Conservation (phyloP, 2,888 invertebrate genomes). For the Eupithecia tripunctaria region DNA sequence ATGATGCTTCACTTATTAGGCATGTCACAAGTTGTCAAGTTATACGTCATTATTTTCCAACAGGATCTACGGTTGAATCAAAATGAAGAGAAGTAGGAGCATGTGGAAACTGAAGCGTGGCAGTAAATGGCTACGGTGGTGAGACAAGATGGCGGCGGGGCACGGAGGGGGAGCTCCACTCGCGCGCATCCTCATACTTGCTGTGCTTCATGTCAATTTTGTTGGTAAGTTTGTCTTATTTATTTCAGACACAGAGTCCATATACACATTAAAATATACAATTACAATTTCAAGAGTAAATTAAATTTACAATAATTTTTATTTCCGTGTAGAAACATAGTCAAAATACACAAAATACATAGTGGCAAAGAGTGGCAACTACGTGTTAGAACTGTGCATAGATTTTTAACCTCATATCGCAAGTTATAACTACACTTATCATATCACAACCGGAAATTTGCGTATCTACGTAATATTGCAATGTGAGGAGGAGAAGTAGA, state of each 20-base stretch:
- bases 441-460: not conserved
- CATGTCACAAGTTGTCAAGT: not conserved
- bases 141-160: constrained; percentile 73
- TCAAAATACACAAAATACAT: not conserved
- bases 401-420: too few relatives aligned
- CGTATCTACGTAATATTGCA: too few relatives aligned
- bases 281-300: too few relatives aligned
- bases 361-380: not conserved
- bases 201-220: constrained; percentile 78
- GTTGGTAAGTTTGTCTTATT: constrained; percentile 80
- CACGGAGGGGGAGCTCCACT: constrained; percentile 72
- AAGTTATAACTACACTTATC: too few relatives aligned
- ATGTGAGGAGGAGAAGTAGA: not conserved
- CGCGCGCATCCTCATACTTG: constrained; percentile 74
- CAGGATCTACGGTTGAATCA: constrained; percentile 37
- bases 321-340: too few relatives aligned
- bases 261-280: too few relatives aligned
- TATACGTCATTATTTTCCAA: not conserved
- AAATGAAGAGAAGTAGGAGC: constrained; percentile 59
- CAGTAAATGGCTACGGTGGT: constrained; percentile 74
- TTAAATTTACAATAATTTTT: too few relatives aligned
- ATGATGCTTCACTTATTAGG: too few relatives aligned
- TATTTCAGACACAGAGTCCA: too few relatives aligned
- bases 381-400: not conserved
- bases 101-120: constrained; percentile 54